Base-by-base conservation (phyloP, 2,113 vertebrate species). In the Hipposideros armiger region DNA sequence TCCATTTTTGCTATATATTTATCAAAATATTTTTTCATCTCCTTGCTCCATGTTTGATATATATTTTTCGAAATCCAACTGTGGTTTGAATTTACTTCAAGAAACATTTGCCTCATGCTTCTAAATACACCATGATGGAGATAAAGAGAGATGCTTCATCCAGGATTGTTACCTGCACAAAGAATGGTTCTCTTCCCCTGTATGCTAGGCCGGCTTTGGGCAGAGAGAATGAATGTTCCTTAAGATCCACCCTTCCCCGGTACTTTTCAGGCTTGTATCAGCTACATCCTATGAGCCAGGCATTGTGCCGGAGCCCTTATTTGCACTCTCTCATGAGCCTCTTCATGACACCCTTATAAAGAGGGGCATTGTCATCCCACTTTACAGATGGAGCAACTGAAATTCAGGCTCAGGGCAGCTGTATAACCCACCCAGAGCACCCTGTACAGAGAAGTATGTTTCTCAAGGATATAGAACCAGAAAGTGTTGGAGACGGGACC, bases 121-220 rank as follows among this genome's bases (percentile, higher is more conserved):
- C 69, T 47, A 32, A 9, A 3, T 26, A 47, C 0, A 24, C 36
- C 6, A 4, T 32, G 73, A 45, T 50, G 47, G 40, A 45, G 20
- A 40, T 11, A 13, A 19, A 52, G 10, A 52, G 14, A 50, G 14
- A 50, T 13, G 5, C 3, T 3, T 47, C 6, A 7, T 22, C 69
- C 2, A 3, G 28, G 30, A 11, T n/a, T 17, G 4, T 40, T 64
- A n/a, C 24, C 5, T 24, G 1, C 19, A 10, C 4, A 8, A n/a
- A 4, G 16, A 47, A 28, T 26, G 15, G 1, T 24, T 52, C n/a
- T 47, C 3, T 1, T 22, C 4, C 5, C 6, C 3, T 24, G 19
- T 28, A 0, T 5, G 42, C 19, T 26, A 2, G 56, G 52, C 56
- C 60, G 69, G 22, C 15, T 72, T 60, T n/a, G 9, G 32, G 32